Base-by-base conservation (phyloP, 2,797 vertebrate species). In the Sylvilagus floridanus region DNA sequence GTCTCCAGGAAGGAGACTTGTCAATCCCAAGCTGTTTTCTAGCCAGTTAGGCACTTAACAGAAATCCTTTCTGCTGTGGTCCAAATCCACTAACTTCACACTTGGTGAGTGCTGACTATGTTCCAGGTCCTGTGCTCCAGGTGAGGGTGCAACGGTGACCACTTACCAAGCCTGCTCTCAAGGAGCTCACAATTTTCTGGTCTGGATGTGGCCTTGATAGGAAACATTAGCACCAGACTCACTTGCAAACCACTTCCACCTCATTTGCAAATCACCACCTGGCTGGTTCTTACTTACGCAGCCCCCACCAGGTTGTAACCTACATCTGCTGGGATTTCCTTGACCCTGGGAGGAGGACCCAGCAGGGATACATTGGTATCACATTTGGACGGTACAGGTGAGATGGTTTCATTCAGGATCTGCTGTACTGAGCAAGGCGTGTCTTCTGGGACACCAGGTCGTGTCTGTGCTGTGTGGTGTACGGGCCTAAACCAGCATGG, bases 1-100 rank as follows among this genome's bases (percentile, higher is more conserved):
- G 24, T 86, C 62, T 93, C 54, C 42, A 88, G 69, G 78, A 95
- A 96, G 63, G 78, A 84, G 73, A 87, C 32, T 65, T 52, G 73
- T 73, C 50, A 92, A 37, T 77, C 57, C 24, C 17, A 66, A 62
- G 16, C 72, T 93, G 0, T 76, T 71, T 90, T 95, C 60, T 71
- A 88, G 54, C 24, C 71, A 79, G 32, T 8, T 12, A 26, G 35
- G 16, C 26, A 73, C 72, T 89, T 69, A 66, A 84, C 47, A 2
- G 83, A 69, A 86, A 68, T 87, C 47, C 52, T 84, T 94, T 68
- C n/a, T 50, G 32, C 14, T 76, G 14, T 3, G 14, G 66, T 66
- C 30, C 26, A 68, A 85, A 79, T 47, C 5, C 32, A 75, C 32
- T 54, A 37, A 83, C 62, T 93, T 88, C 71, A 65, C n/a, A 30